Conservation (phyloP, 1,140 invertebrate species). For the Pantala flavescens region DNA sequence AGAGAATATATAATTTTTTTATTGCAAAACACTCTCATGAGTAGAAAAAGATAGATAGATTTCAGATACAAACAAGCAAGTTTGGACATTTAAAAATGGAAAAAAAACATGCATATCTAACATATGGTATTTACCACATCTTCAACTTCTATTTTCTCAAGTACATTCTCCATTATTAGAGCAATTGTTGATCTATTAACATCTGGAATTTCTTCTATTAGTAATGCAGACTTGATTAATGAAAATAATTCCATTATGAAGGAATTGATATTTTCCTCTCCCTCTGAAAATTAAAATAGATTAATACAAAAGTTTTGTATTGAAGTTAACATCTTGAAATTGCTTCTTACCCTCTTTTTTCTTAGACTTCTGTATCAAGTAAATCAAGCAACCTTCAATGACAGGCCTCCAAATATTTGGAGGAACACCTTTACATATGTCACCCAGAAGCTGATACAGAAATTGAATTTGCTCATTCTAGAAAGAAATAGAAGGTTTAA, state of each 20-base stretch:
- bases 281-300: background rate
- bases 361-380: slow-evolving; percentile 24
- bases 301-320: too few species aligned
- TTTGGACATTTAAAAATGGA: too few species aligned
- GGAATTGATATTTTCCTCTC: background rate
- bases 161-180: slow-evolving; percentile 38
- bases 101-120: slow-evolving; percentile 12
- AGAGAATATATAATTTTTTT: too few species aligned
- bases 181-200: slow-evolving; percentile 41
- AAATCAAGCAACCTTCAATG: slow-evolving; percentile 30
- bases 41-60: too few species aligned
- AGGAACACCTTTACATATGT: slow-evolving; percentile 35
- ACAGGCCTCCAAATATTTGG: slow-evolving; percentile 34
- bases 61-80: too few species aligned
- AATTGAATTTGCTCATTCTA: slow-evolving; percentile 26
- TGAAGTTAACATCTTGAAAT: background rate
- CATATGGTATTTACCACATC: slow-evolving; percentile 26
- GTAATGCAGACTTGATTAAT: slow-evolving; percentile 30
- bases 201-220: slow-evolving; percentile 39
- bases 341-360: slow-evolving; percentile 15
- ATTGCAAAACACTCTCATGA: too few species aligned
- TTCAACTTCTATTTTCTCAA: slow-evolving; percentile 36
- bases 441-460: slow-evolving; percentile 32
- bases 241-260: background rate
- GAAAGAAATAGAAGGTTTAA: slow-evolving; percentile 8